Evolutionary conservation across 2,888 invertebrate genomes (phyloP).

Genomic region (Lissocephala sabroskyi): DNA sequence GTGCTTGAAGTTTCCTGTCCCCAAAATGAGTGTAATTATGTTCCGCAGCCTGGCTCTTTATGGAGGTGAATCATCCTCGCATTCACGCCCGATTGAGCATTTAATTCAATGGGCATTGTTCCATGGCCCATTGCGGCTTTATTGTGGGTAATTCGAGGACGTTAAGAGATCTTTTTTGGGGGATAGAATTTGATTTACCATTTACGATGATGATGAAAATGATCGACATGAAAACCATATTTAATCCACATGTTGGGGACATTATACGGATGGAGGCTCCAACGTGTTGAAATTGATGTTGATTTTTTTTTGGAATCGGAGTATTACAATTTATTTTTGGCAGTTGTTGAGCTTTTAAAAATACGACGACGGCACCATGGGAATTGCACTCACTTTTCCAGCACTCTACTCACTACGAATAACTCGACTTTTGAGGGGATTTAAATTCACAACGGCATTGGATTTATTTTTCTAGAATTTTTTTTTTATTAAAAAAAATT

Average conservation of each 20-base stretch:
- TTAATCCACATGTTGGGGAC: slow-evolving; percentile 73
- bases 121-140: slow-evolving; percentile 15
- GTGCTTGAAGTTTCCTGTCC: too few relatives aligned
- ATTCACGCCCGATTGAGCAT: slow-evolving; percentile 54
- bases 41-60: too few relatives aligned
- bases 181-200: slow-evolving; percentile 67
- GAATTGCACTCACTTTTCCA: slow-evolving; percentile 12
- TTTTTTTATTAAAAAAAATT: slow-evolving; percentile 17
- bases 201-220: slow-evolving; percentile 73
- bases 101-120: slow-evolving; percentile 49
- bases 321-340: slow-evolving; percentile 6
- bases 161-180: too few relatives aligned
- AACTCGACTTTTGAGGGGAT: too few relatives aligned
- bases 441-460: slow-evolving; percentile 7
- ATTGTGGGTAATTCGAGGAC: too few relatives aligned
- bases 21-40: too few relatives aligned
- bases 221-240: slow-evolving; percentile 71
- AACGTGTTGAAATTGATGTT: slow-evolving; percentile 37
- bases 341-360: slow-evolving; percentile 17
- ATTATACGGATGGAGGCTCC: slow-evolving; percentile 61
- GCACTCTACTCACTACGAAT: slow-evolving; percentile 28
- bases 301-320: slow-evolving; percentile 25
- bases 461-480: slow-evolving; percentile 16
- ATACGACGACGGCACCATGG: not conserved
- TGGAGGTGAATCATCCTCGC: too few relatives aligned